Conservation (phyloP, 1,140 invertebrate genomes). For the Aleiodes sp. region DNA sequence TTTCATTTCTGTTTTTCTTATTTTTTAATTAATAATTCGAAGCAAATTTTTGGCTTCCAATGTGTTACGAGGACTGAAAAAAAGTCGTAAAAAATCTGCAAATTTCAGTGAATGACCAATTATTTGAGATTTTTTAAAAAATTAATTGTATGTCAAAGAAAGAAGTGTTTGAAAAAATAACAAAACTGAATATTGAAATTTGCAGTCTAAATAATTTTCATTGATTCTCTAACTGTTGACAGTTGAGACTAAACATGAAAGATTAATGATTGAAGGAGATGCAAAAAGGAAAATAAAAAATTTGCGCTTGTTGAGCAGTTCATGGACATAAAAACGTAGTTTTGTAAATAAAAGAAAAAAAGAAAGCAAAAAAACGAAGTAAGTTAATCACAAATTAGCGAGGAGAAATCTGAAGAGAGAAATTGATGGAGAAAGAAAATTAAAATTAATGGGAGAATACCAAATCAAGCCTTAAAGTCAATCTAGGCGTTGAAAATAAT, state of each 20-base stretch:
- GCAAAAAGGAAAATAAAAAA: not conserved
- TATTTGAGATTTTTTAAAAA: not conserved
- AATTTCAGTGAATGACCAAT: not conserved
- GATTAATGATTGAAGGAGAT: not conserved
- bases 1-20: conserved; percentile 21
- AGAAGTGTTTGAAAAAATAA: conserved; percentile 1
- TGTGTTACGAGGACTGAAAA: not conserved
- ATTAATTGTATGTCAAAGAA: not conserved
- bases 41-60: conserved; percentile 9
- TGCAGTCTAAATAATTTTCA: conserved; percentile 19
- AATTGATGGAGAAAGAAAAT: no score
- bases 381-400: conserved; percentile 41
- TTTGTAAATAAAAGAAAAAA: conserved; percentile 56
- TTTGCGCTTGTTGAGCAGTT: conserved; percentile 40
- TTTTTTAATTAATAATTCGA: conserved; percentile 29
- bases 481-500: conserved; percentile 30
- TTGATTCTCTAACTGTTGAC: conserved; percentile 35
- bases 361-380: no score
- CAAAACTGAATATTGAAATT: conserved; percentile 17
- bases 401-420: conserved; percentile 10
- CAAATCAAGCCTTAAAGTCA: conserved; percentile 51
- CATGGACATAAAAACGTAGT: conserved; percentile 40
- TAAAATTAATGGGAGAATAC: conserved; percentile 44
- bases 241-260: conserved; percentile 27
- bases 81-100: conserved; percentile 21